These are phyloP conservation scores for Ellobium chinense DNA, from an alignment of 2,888 invertebrate species.

Conservation along the genomic window DNA sequence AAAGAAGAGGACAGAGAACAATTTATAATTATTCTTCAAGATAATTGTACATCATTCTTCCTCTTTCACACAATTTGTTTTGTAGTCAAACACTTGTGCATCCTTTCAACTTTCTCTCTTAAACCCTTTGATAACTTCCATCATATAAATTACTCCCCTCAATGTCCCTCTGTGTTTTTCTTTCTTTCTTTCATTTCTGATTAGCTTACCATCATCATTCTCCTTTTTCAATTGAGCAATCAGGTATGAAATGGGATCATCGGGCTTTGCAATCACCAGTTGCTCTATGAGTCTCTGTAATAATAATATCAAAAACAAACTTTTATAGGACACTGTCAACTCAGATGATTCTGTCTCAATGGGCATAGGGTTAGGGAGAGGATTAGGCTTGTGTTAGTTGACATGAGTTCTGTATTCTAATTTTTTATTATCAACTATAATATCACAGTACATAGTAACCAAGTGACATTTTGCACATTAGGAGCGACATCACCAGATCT, in stretches of 20 bases:
- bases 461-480: too few species aligned
- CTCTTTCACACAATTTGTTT: background rate
- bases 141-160: too few species aligned
- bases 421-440: too few species aligned
- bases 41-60: background rate
- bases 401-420: too few species aligned
- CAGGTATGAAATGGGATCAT: conserved; percentile 75
- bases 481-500: too few species aligned
- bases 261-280: conserved; percentile 75
- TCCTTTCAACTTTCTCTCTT: background rate
- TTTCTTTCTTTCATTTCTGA: too few species aligned
- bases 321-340: too few species aligned
- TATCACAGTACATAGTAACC: too few species aligned
- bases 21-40: background rate
- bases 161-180: too few species aligned
- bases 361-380: too few species aligned
- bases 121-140: background rate
- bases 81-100: background rate
- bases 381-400: too few species aligned
- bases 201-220: conserved; percentile 76
- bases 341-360: too few species aligned
- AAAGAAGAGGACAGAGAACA: background rate
- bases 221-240: conserved; percentile 76
- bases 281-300: conserved; percentile 76
- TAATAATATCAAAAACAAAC: conserved; percentile 33